Evolutionary conservation across 2,888 invertebrate species (phyloP), one percentile per base, ranked within the genome.

Genomic region (Epicampocera succincta): DNA sequence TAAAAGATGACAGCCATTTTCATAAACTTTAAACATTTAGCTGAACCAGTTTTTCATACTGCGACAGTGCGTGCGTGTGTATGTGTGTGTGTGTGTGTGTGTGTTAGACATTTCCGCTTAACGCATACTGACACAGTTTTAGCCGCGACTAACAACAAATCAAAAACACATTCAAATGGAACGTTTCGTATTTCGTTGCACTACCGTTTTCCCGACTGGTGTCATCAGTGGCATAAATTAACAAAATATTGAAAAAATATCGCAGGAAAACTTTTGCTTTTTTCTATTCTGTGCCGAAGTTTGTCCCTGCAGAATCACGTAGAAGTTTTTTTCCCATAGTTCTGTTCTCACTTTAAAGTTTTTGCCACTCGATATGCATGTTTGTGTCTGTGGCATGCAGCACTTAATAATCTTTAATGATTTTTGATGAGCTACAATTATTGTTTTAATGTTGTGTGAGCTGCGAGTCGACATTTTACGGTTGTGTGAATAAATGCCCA

Each of bases 1-100:
- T 61, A 71, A 78, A 82, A 76, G 68, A 77, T 74, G 82, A 75
- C 65, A 71, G 71, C 77, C 52, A 78, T 78, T 82, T 68, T 74
- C 82, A 74, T 82, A 82, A 82, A 82, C 48, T 82, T 82, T 71
- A 74, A 82, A 54, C 69, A 74, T 82, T 82, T 74, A 54, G 74
- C 54, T 54, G 69, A 42, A 25, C 40, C 15, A 9, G 38, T 42
- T 58, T 52, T 3, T 68, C 44, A 9, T 12, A 6, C n/a, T 13
- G 42, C 38, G 56, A 50, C 54, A 58, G 56, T 44, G 19, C 60
- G 68, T 68, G 52, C 42, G 54, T 25, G 56, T 46, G 40, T 52
- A 5, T 15, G 8, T 12, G 44, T 52, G 50, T 52, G 54, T 66
- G 58, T 44, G 15, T 72, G 61, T 69, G 54, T 44, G 56, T 29